Conservation (phyloP, 2,888 invertebrate species). For the Scelioninae gen. 1 region DNA sequence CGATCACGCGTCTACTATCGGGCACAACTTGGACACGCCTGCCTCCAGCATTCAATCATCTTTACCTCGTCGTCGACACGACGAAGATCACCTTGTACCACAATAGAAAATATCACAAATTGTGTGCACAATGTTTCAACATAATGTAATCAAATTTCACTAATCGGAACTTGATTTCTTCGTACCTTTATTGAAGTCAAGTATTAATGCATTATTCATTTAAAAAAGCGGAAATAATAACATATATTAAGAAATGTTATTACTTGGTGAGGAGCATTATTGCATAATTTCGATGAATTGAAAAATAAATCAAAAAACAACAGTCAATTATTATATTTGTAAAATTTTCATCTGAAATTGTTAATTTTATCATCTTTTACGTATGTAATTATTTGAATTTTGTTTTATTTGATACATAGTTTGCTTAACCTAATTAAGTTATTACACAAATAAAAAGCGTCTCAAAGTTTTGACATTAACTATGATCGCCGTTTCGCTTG, state of each 20-base stretch:
- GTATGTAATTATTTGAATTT: no score
- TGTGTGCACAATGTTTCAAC: background rate
- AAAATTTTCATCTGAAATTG: no score
- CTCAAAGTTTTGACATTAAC: constrained; percentile 22
- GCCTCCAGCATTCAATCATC: constrained; percentile 82
- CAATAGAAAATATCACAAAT: constrained; percentile 16
- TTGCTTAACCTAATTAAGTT: background rate
- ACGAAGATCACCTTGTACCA: constrained; percentile 59
- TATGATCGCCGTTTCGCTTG: constrained; percentile 28
- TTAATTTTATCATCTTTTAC: no score
- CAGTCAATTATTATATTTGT: no score
- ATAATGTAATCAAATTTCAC: constrained; percentile 3
- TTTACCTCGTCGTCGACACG: constrained; percentile 73
- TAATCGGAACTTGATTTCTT: background rate
- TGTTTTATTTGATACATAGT: no score
- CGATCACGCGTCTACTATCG: constrained; percentile 82
- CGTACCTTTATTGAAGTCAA: no score
- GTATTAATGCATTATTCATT: no score
- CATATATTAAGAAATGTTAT: no score
- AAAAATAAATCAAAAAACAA: no score
- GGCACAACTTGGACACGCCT: constrained; percentile 81
- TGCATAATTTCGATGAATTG: no score
- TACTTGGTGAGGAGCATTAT: no score
- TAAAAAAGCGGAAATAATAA: no score
- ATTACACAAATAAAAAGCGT: background rate